Evolutionary conservation across 2,113 vertebrate species (phyloP).

Genomic region (Gymnarchus niloticus): DNA sequence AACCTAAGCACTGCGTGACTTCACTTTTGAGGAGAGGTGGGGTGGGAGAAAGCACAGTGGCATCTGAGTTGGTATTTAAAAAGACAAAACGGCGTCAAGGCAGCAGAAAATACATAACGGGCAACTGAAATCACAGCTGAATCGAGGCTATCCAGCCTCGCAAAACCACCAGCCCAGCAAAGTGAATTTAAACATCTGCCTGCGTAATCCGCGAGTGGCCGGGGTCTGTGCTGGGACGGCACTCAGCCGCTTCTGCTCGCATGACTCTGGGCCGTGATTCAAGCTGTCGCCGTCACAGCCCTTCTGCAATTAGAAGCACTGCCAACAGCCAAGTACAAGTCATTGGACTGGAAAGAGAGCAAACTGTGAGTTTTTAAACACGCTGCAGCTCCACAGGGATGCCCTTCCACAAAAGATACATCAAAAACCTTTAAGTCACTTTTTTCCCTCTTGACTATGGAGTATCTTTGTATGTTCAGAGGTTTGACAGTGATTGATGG

Average conservation of each 20-base stretch:
- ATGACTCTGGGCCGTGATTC: constrained; percentile 11
- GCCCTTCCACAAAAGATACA: not conserved
- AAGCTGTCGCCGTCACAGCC: constrained; percentile 6
- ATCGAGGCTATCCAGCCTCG: not conserved
- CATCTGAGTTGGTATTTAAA: not conserved
- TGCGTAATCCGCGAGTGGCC: not conserved
- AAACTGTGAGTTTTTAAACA: not conserved
- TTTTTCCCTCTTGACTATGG: not conserved
- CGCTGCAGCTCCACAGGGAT: not conserved
- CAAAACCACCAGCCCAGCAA: constrained; percentile 8
- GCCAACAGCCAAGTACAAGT: not conserved
- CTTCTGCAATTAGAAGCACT: not conserved
- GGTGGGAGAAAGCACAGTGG: not conserved
- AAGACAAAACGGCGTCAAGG: not conserved
- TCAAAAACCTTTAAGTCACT: not conserved
- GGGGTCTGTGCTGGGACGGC: not conserved
- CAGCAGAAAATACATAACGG: not conserved
- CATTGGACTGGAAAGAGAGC: constrained; percentile 2
- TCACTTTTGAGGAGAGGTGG: not conserved
- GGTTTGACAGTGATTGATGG: not conserved
- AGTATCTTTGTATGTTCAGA: not conserved
- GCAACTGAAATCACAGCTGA: not conserved
- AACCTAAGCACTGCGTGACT: not conserved
- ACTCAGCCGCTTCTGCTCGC: not conserved
- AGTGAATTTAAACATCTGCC: constrained; percentile 17